Percentiles rank a stretch among this genome's conserved stretches.
Evolutionary conservation across 2,888 invertebrate genomes (phyloP).

Genomic region (Tenthredo scrophulariae): DNA sequence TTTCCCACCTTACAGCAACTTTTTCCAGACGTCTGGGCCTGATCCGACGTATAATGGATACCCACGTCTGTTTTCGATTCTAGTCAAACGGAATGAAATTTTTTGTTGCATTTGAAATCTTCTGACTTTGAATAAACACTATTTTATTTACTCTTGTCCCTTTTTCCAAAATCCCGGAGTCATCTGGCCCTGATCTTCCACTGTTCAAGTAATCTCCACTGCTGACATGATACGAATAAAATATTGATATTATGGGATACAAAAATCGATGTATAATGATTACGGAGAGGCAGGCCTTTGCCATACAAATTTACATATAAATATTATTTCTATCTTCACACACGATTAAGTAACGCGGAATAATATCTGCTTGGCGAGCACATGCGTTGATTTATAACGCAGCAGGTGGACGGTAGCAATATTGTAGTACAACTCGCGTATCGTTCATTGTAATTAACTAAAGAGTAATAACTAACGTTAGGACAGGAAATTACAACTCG

Average conservation of each 20-base stretch:
- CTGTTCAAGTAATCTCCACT: background rate
- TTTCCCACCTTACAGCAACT: background rate
- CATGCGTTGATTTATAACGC: constrained; percentile 13
- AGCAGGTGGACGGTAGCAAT: constrained; percentile 16
- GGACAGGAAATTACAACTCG: constrained; percentile 26
- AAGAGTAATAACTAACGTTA: constrained; percentile 39
- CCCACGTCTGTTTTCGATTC: background rate
- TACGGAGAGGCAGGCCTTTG: background rate
- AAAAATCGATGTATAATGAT: background rate
- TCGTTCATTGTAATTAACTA: constrained; percentile 28
- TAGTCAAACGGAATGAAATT: background rate
- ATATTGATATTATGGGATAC: background rate
- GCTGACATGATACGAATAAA: background rate
- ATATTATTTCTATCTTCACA: background rate
- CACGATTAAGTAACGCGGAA: background rate
- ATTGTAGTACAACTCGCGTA: constrained; percentile 28
- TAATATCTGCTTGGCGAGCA: background rate
- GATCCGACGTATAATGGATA: background rate
- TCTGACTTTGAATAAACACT: background rate
- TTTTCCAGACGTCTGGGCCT: background rate
- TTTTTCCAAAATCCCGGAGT: background rate
- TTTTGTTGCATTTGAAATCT: background rate
- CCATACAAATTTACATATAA: background rate
- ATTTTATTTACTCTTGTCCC: background rate
- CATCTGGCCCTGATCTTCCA: background rate